Percentiles rank a stretch among this genome's conserved stretches.
Evolutionary conservation across 2,888 invertebrate genomes (phyloP).

Genomic region (Leptinotarsa peninsularis): DNA sequence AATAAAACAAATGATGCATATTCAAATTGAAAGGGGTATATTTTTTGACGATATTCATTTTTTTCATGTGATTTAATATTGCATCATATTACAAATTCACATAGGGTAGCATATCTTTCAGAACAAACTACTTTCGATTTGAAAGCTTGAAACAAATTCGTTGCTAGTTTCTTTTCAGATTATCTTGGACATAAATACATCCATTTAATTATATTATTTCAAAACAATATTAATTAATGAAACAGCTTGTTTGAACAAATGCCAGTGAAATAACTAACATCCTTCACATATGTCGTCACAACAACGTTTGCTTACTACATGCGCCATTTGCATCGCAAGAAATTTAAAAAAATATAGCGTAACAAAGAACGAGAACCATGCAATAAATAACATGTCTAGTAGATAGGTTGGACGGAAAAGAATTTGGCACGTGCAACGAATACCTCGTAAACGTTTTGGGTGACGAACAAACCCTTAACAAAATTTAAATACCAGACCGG

Average conservation of each 20-base stretch:
- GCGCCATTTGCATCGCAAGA: slow-evolving; percentile 8
- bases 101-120: too few species aligned
- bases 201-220: background rate
- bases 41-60: too few species aligned
- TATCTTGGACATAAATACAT: background rate
- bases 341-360: slow-evolving; percentile 11
- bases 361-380: slow-evolving; percentile 19
- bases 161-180: background rate
- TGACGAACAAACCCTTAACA: slow-evolving; percentile 8
- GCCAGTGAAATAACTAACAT: slow-evolving; percentile 2
- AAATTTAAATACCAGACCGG: background rate
- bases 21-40: too few species aligned
- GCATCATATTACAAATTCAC: too few species aligned
- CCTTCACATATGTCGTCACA: background rate
- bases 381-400: slow-evolving; percentile 19
- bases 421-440: slow-evolving; percentile 16
- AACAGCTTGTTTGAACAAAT: slow-evolving; percentile 14
- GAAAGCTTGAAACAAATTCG: background rate
- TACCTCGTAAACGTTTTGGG: background rate
- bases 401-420: slow-evolving; percentile 4
- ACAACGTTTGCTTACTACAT: slow-evolving; percentile 3
- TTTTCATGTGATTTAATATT: too few species aligned
- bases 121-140: background rate
- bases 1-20: too few species aligned
- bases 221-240: slow-evolving; percentile 14